Conservation (phyloP, 1,140 invertebrate species). For the Pachyrhynchus sulphureomaculatus region DNA sequence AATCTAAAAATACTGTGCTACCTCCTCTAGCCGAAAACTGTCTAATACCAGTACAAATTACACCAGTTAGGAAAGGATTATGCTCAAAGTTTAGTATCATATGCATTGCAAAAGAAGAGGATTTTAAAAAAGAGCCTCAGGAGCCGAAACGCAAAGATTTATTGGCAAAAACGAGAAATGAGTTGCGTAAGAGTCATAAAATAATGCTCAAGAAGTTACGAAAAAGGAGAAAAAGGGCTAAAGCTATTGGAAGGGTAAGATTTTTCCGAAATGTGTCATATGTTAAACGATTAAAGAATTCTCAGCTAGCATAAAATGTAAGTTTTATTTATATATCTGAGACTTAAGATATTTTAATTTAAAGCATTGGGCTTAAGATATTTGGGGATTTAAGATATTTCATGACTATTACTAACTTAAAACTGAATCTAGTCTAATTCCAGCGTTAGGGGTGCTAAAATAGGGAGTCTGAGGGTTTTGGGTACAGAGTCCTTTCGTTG, state of each 20-base stretch:
- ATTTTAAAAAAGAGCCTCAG: constrained; percentile 58
- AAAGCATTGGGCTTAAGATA: too few relatives aligned
- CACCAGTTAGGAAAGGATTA: constrained; percentile 53
- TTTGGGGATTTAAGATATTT: too few relatives aligned
- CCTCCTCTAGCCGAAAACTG: constrained; percentile 43
- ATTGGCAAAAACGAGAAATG: constrained; percentile 59
- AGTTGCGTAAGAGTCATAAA: constrained; percentile 59
- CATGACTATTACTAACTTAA: too few relatives aligned
- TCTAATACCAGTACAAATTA: constrained; percentile 59
- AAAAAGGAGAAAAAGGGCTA: constrained; percentile 57
- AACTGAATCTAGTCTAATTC: too few relatives aligned
- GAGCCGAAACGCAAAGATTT: constrained; percentile 62
- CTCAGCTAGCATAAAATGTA: too few relatives aligned
- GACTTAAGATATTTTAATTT: too few relatives aligned
- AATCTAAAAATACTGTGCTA: constrained; percentile 23
- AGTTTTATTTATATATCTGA: too few relatives aligned
- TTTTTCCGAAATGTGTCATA: too few relatives aligned
- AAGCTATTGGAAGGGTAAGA: constrained; percentile 48
- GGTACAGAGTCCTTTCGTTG: too few relatives aligned
- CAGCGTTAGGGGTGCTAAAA: too few relatives aligned
- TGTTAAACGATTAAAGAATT: too few relatives aligned
- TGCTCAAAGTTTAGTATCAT: constrained; percentile 62
- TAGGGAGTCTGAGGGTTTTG: too few relatives aligned
- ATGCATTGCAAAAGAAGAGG: constrained; percentile 61
- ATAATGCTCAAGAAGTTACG: constrained; percentile 60